Conservation (phyloP, 2,888 invertebrate species). For the Doris montereyensis region DNA sequence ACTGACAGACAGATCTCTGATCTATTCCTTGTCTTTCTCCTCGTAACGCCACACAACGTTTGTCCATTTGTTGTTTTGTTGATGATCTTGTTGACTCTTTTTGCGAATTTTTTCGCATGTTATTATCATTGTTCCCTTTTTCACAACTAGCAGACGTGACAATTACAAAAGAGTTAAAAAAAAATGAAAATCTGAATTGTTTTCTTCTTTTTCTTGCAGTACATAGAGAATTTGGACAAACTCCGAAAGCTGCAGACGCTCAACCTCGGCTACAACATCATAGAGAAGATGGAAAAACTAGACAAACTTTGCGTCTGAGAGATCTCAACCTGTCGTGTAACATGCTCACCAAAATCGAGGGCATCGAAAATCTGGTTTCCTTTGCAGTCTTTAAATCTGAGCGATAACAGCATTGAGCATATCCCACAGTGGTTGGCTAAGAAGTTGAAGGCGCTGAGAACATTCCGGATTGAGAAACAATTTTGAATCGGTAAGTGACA, state of each 20-base stretch:
- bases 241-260: slow-evolving; percentile 63
- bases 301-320: slow-evolving; percentile 65
- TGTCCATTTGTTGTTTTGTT: too few relatives aligned
- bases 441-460: slow-evolving; percentile 63
- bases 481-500: slow-evolving; percentile 64
- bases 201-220: slow-evolving; percentile 55
- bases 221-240: slow-evolving; percentile 70
- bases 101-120: too few relatives aligned
- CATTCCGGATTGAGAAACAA: slow-evolving; percentile 66
- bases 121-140: too few relatives aligned
- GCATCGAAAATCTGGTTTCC: slow-evolving; percentile 62
- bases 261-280: slow-evolving; percentile 67
- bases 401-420: slow-evolving; percentile 67
- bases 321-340: slow-evolving; percentile 69
- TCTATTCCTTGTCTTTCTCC: too few relatives aligned
- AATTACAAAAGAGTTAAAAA: too few relatives aligned
- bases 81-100: too few relatives aligned
- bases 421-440: slow-evolving; percentile 68
- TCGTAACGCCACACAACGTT: too few relatives aligned
- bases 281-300: slow-evolving; percentile 70
- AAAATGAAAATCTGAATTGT: background rate
- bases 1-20: too few relatives aligned
- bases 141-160: too few relatives aligned
- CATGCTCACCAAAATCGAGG: slow-evolving; percentile 65
- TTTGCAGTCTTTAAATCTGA: slow-evolving; percentile 66